phyloP scores from a whole-genome alignment of 2,113 vertebrate genomes.

The Emydura subglobosa region DNA sequence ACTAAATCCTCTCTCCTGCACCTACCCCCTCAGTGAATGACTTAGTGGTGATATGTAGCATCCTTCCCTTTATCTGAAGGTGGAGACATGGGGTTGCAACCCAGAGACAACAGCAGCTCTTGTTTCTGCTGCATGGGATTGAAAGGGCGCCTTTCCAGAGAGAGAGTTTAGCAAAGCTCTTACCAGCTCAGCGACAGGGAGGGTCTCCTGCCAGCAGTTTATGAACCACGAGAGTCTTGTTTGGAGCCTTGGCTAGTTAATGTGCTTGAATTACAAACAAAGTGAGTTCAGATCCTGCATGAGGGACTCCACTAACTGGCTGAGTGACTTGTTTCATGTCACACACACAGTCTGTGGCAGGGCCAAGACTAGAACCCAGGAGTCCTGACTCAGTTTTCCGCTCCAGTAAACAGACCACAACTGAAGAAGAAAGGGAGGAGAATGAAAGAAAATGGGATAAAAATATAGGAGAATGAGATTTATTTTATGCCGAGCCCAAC shows the following conservation, averaged over 20 bases:
- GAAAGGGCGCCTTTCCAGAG: neutral
- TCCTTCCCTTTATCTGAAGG: neutral
- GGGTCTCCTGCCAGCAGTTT: neutral
- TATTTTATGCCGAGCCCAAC: neutral
- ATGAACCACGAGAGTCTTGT: neutral
- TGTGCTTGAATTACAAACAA: neutral
- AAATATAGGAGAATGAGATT: neutral
- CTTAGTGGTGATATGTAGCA: neutral
- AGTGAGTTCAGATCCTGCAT: neutral
- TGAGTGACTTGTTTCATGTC: conserved; percentile 13
- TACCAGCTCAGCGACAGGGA: neutral
- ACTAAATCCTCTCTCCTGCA: neutral
- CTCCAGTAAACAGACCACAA: conserved; percentile 15
- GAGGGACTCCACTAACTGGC: neutral
- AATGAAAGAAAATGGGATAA: neutral
- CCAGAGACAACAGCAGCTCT: neutral
- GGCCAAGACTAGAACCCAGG: conserved; percentile 9
- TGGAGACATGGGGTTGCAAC: neutral
- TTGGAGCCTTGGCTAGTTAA: neutral
- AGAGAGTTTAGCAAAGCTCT: neutral
- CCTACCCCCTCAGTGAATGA: neutral
- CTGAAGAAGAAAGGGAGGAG: conserved; percentile 43
- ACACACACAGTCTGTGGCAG: neutral
- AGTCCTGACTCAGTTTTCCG: conserved; percentile 37
- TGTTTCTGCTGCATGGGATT: neutral